Evolutionary conservation across 1,140 invertebrate genomes (phyloP).

Genomic region (Pseudomyrmex concolor): DNA sequence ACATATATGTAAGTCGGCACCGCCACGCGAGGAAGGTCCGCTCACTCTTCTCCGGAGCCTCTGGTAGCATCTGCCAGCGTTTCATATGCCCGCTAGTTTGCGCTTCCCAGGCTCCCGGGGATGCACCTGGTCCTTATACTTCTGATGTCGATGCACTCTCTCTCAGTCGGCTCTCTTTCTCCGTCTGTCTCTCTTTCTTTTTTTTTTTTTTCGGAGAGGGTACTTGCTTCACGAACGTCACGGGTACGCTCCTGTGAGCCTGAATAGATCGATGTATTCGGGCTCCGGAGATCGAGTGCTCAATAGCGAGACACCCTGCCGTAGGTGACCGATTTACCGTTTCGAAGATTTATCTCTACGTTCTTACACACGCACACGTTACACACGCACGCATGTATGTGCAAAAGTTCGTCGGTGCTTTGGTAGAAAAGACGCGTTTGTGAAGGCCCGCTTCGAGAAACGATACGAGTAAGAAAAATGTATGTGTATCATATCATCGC

Average conservation of each 20-base stretch:
- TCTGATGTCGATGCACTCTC: constrained; percentile 69
- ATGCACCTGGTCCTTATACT: constrained; percentile 71
- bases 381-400: too few species aligned
- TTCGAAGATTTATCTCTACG: constrained; percentile 68
- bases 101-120: constrained; percentile 76
- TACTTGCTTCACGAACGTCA: constrained; percentile 30
- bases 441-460: constrained; percentile 36
- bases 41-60: constrained; percentile 12
- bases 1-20: constrained; percentile 62
- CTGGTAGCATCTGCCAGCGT: constrained; percentile 72
- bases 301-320: constrained; percentile 60
- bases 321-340: constrained; percentile 57
- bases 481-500: too few species aligned
- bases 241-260: constrained; percentile 70
- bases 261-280: constrained; percentile 70
- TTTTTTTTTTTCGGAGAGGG: neutral
- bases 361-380: constrained; percentile 18
- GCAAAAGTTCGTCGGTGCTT: neutral
- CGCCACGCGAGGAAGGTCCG: constrained; percentile 41
- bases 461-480: neutral
- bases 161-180: constrained; percentile 43
- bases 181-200: constrained; percentile 5
- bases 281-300: constrained; percentile 58
- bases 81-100: constrained; percentile 71
- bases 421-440: neutral